Conservation (phyloP, 2,888 invertebrate species). For the Tortricodes alternella region DNA sequence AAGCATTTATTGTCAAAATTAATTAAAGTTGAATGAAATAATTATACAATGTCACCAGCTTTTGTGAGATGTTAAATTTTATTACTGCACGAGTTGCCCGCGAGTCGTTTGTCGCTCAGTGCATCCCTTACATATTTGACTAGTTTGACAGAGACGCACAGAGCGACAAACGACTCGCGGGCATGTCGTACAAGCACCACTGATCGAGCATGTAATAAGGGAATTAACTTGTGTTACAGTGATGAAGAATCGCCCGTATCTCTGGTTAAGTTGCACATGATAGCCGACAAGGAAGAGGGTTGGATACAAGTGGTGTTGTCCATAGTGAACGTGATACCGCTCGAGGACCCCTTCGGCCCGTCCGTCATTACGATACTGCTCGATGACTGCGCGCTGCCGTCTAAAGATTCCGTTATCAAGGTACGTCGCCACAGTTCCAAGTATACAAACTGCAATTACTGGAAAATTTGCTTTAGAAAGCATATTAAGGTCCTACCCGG, state of each 20-base stretch:
- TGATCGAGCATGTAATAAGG: background rate
- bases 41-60: no score
- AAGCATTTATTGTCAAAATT: no score
- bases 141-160: no score
- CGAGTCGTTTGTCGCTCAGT: no score
- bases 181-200: no score
- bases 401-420: slow-evolving; percentile 85
- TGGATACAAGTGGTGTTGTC: slow-evolving; percentile 94
- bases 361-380: slow-evolving; percentile 94
- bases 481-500: no score
- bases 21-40: no score
- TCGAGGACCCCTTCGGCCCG: slow-evolving; percentile 92
- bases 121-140: no score
- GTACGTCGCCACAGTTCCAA: slow-evolving; percentile 58
- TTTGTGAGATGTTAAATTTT: no score
- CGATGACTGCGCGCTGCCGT: slow-evolving; percentile 95
- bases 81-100: no score
- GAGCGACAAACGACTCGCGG: no score
- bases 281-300: slow-evolving; percentile 95
- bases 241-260: slow-evolving; percentile 94
- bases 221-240: slow-evolving; percentile 73
- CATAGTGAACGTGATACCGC: slow-evolving; percentile 91
- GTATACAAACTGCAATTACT: background rate
- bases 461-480: no score
- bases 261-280: slow-evolving; percentile 90